phyloP scores from a whole-genome alignment of 2,888 invertebrate species.

The Baronia brevicornis region DNA sequence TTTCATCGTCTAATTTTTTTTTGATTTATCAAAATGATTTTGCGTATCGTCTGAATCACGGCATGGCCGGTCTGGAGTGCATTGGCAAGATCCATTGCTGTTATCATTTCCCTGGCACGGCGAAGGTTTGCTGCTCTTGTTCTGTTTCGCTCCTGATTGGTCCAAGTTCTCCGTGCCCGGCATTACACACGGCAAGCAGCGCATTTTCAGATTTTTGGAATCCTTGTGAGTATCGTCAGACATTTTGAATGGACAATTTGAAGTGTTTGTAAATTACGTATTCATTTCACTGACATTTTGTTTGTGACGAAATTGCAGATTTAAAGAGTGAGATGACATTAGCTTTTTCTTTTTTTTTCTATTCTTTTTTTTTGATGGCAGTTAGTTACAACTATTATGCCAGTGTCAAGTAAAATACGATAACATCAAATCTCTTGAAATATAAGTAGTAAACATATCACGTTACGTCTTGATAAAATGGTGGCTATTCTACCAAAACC shows the following conservation, averaged over 20 bases:
- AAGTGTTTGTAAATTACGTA: slow-evolving; percentile 5
- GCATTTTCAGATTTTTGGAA: slow-evolving; percentile 24
- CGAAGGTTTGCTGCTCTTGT: slow-evolving; percentile 11
- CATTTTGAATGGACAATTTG: neutral
- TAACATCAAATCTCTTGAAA: too few relatives aligned
- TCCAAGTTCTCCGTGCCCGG: slow-evolving; percentile 14
- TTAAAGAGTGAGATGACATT: too few relatives aligned
- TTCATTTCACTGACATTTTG: slow-evolving; percentile 14
- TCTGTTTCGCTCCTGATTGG: slow-evolving; percentile 4
- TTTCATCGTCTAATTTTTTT: neutral
- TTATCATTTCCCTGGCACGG: slow-evolving; percentile 10
- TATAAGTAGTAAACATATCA: too few relatives aligned
- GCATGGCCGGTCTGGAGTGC: slow-evolving; percentile 22
- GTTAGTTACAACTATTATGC: too few relatives aligned
- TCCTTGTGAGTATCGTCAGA: slow-evolving; percentile 17
- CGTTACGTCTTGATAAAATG: too few relatives aligned
- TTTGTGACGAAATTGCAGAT: too few relatives aligned
- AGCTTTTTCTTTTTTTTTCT: too few relatives aligned
- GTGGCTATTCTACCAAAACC: too few relatives aligned
- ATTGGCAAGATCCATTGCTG: slow-evolving; percentile 9
- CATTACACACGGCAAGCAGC: slow-evolving; percentile 28
- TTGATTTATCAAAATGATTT: neutral
- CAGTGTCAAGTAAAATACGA: too few relatives aligned
- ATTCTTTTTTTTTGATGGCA: too few relatives aligned
- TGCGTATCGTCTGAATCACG: slow-evolving; percentile 14